Evolutionary conservation across 2,797 vertebrate species (phyloP).

Genomic region (Champsocephalus gunnari): DNA sequence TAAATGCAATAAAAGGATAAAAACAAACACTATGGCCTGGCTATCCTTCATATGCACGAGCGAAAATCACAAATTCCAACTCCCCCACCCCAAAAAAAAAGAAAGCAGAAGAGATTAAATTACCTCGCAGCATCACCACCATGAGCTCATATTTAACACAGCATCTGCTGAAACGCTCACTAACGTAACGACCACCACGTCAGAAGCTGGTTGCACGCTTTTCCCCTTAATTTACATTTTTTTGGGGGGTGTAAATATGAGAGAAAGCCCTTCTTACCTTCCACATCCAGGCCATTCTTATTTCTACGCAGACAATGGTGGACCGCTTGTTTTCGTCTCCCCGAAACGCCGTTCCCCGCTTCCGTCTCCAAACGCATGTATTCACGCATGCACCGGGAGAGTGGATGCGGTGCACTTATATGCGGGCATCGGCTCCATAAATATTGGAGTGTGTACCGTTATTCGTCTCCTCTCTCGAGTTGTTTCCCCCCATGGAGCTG

Average conservation of each 20-base stretch:
- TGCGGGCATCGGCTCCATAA: constrained; percentile 78
- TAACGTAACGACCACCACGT: not conserved
- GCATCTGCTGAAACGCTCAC: constrained; percentile 39
- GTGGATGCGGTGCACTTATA: constrained; percentile 66
- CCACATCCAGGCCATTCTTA: constrained; percentile 96
- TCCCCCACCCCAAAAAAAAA: not conserved
- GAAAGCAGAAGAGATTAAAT: constrained; percentile 32
- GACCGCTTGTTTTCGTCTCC: constrained; percentile 66
- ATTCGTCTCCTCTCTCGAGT: constrained; percentile 78
- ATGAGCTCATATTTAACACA: constrained; percentile 21
- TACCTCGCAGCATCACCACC: constrained; percentile 55
- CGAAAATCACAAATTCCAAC: constrained; percentile 15
- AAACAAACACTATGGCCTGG: constrained; percentile 8
- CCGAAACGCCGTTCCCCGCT: constrained; percentile 59
- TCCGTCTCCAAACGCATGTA: constrained; percentile 38
- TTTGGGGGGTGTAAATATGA: constrained; percentile 37
- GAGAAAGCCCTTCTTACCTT: constrained; percentile 88
- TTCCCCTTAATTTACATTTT: not conserved
- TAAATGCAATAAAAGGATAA: not conserved
- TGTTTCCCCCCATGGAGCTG: constrained; percentile 64
- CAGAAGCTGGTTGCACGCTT: not conserved
- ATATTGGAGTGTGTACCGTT: constrained; percentile 82
- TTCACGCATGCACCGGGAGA: constrained; percentile 43
- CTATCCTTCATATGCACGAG: not conserved
- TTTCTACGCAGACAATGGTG: constrained; percentile 77